Evolutionary conservation across 1,140 invertebrate genomes (phyloP).

Genomic region (Drosophila pseudoananassae): DNA sequence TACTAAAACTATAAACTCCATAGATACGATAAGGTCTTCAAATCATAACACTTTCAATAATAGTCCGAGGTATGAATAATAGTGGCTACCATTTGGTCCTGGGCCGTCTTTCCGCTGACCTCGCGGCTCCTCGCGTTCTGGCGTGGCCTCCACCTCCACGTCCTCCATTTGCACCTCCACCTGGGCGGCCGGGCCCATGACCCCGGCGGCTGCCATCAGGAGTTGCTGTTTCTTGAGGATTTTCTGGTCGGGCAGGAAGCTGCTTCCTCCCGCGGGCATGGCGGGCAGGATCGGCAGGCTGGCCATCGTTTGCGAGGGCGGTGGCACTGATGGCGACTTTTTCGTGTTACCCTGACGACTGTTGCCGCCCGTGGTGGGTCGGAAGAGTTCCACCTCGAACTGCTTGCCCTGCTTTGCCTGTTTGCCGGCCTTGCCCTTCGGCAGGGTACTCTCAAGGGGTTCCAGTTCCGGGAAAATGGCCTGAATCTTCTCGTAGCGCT

Average conservation of each 20-base stretch:
- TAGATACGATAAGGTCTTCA: too few species aligned
- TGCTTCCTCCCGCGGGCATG: slow-evolving; percentile 59
- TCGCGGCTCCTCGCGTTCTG: slow-evolving; percentile 10
- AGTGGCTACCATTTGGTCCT: slow-evolving; percentile 65
- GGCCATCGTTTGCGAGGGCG: slow-evolving; percentile 41
- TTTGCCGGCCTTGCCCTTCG: slow-evolving; percentile 42
- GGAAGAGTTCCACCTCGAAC: slow-evolving; percentile 68
- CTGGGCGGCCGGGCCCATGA: slow-evolving; percentile 42
- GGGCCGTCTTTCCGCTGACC: slow-evolving; percentile 34
- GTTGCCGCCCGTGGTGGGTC: slow-evolving; percentile 48
- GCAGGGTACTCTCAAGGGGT: slow-evolving; percentile 78
- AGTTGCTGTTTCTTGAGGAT: slow-evolving; percentile 77
- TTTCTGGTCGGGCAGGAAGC: slow-evolving; percentile 76
- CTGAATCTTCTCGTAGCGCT: slow-evolving; percentile 90
- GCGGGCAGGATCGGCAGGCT: slow-evolving; percentile 16
- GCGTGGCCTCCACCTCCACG: slow-evolving; percentile 12
- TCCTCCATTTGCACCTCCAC: slow-evolving; percentile 21
- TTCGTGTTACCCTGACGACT: slow-evolving; percentile 72
- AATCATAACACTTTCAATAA: not conserved
- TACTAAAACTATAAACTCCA: not conserved
- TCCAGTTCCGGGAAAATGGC: slow-evolving; percentile 90
- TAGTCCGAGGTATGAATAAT: not conserved
- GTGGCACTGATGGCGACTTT: slow-evolving; percentile 73
- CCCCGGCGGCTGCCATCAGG: slow-evolving; percentile 72
- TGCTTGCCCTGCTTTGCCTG: slow-evolving; percentile 63